A percentile compares a stretch with the other conserved stretches of the same genome.
Evolutionary conservation across 2,888 invertebrate species (phyloP).

Genomic region (Alloplasta piceator): DNA sequence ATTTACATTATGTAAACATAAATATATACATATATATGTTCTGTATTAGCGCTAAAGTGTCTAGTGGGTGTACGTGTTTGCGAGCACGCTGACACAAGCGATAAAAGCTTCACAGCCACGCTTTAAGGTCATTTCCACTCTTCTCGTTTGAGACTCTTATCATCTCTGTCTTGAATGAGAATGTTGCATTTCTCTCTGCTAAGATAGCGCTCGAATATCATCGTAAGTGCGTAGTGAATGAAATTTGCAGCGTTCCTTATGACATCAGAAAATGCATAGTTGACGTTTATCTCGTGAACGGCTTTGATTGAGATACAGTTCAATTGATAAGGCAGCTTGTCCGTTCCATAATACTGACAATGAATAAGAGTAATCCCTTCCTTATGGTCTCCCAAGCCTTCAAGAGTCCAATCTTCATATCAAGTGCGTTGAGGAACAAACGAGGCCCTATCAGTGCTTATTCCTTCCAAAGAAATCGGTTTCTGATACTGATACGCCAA

Average conservation of each 20-base stretch:
- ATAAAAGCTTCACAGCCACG: constrained; percentile 20
- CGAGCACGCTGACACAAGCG: constrained; percentile 38
- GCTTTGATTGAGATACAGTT: no score
- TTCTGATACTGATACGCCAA: constrained; percentile 22
- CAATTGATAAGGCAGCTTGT: no score
- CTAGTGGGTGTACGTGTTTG: constrained; percentile 46
- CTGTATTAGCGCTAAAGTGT: constrained; percentile 8
- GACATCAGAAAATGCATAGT: no score
- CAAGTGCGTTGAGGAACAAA: no score
- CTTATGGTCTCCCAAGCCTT: no score
- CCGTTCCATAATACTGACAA: no score
- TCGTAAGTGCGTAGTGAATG: neutral
- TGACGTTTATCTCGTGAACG: no score
- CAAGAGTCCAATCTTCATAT: no score
- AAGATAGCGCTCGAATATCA: constrained; percentile 8
- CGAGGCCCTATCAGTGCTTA: no score
- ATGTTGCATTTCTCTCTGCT: constrained; percentile 2
- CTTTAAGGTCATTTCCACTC: constrained; percentile 48
- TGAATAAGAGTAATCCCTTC: no score
- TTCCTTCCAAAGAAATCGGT: no score
- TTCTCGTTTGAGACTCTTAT: constrained; percentile 4
- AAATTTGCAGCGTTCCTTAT: neutral
- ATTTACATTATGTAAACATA: neutral
- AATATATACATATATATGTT: constrained; percentile 8
- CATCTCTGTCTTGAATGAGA: constrained; percentile 17